Conservation (phyloP, 1,140 invertebrate genomes). For the Helicoverpa zea region DNA sequence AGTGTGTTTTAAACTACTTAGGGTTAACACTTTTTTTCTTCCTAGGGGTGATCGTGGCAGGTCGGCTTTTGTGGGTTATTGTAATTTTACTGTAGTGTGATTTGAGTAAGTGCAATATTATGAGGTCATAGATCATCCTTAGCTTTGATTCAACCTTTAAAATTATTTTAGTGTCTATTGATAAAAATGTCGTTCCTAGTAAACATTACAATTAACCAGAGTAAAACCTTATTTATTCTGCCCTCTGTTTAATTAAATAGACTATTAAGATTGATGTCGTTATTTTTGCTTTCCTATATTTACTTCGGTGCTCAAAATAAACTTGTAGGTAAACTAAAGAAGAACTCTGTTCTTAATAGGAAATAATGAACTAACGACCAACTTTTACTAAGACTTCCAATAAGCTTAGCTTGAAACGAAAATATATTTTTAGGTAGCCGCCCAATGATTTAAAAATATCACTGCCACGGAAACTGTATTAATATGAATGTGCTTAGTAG, state of each 20-base stretch:
- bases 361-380: background rate
- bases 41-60: background rate
- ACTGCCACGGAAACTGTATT: too few species aligned
- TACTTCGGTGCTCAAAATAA: background rate
- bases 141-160: too few species aligned
- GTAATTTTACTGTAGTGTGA: too few species aligned
- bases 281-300: background rate
- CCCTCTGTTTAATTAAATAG: background rate
- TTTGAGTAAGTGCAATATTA: too few species aligned
- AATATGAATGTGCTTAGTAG: too few species aligned
- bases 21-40: background rate
- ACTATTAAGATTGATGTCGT: background rate
- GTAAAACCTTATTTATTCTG: background rate
- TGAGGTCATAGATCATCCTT: too few species aligned
- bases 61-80: background rate
- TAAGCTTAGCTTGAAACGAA: too few species aligned
- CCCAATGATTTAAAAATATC: too few species aligned
- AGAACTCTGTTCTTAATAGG: background rate
- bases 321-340: background rate
- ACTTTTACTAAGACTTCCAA: too few species aligned
- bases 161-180: too few species aligned
- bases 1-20: slow-evolving; percentile 23
- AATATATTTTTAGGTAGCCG: too few species aligned
- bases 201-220: background rate
- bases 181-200: too few species aligned